phyloP scores from a whole-genome alignment of 2,797 vertebrate genomes.

The Spondyliosoma cantharus region DNA sequence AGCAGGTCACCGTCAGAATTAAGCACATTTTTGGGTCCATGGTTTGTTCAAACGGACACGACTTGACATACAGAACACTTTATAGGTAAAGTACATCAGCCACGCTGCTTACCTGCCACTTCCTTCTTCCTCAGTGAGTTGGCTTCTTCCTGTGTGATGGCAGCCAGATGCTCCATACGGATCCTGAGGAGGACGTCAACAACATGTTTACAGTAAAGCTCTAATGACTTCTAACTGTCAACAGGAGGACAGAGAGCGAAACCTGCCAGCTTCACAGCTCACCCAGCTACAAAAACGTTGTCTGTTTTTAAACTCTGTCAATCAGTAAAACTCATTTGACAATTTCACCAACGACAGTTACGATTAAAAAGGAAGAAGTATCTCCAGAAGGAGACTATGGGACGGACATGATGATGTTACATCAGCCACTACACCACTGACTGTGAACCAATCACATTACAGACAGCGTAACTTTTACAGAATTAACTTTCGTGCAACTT shows the following conservation, averaged over 20 bases:
- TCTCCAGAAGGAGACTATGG: neutral
- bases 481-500: neutral
- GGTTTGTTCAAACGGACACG: neutral
- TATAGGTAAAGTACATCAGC: neutral
- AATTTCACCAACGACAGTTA: too few species aligned
- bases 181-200: constrained; percentile 83
- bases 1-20: neutral
- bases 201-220: neutral
- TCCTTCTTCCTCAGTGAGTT: constrained; percentile 90
- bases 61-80: neutral
- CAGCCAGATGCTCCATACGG: constrained; percentile 92
- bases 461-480: neutral
- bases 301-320: too few species aligned
- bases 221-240: neutral
- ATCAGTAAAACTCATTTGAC: too few species aligned
- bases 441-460: too few species aligned
- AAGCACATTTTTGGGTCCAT: neutral
- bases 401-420: neutral
- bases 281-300: too few species aligned
- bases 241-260: neutral
- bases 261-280: too few species aligned
- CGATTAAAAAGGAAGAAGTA: neutral
- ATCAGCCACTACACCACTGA: neutral
- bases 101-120: constrained; percentile 87
- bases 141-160: constrained; percentile 95